Evolutionary conservation across 1,140 invertebrate genomes (phyloP), one percentile per base, ranked within the genome.

Genomic region (Ceratitis capitata): DNA sequence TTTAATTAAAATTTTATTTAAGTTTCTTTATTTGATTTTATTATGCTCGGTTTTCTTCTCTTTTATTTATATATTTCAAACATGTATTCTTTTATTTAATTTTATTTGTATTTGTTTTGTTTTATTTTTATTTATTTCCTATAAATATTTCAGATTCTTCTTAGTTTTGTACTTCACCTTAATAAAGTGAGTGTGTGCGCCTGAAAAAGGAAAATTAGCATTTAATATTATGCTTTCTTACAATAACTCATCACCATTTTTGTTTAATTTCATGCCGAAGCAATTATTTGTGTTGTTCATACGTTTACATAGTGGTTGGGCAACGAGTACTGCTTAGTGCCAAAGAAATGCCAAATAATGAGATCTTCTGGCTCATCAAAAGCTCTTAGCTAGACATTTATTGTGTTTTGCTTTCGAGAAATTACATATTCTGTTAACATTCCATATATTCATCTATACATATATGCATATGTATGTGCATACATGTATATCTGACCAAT

Each of bases 201-300:
- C 1, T n/a, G n/a, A n/a, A n/a, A 23, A 78, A 26, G 9, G 16
- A 47, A 45, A 78, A 78, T 47, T 78, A 23, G 19, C 39, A 78
- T 78, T 78, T 26, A 78, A 47, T 78, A n/a, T 45, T 45, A 19
- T 4, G 42, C 14, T 26, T 78, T 78, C 42, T 78, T 78, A n/a
- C n/a, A 78, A 78, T 78, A 47, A 78, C 69, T 47, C 39, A 78
- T 78, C 64, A 69, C n/a, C 69, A 78, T 78, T 78, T 78, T 78
- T 12, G n/a, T n/a, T n/a, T n/a, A n/a, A 78, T 78, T 78, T 78
- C 19, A 78, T 45, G 39, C 69, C n/a, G 23, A 23, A 45, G 69
- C n/a, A 78, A 78, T n/a, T n/a, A n/a, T 78, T 78, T 78, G 69
- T 78, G 39, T 42, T 19, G 32, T 19, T 1, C 56, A 26, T 61